A percentile compares a stretch with the other conserved stretches of the same genome.
phyloP scores from a whole-genome alignment of 2,797 vertebrate species.

The Argya squamiceps region DNA sequence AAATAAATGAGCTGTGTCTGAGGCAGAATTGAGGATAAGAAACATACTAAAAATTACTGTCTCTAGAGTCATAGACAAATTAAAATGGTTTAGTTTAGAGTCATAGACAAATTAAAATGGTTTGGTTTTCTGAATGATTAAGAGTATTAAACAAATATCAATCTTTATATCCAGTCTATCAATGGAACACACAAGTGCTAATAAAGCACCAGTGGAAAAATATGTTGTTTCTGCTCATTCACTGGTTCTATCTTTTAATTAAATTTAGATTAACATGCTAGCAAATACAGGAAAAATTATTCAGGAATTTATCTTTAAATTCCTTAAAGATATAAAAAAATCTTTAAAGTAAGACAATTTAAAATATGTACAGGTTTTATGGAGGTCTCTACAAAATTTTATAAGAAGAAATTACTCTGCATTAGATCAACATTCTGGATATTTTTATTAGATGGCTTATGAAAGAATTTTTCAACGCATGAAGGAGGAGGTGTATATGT shows the following conservation, averaged over 20 bases:
- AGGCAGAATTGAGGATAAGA: neutral
- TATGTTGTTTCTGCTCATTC: constrained; percentile 27
- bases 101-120: neutral
- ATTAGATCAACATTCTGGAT: constrained; percentile 3
- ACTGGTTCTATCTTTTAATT: constrained; percentile 45
- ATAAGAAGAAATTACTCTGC: constrained; percentile 18
- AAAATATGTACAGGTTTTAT: constrained; percentile 22
- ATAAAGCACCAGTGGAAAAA: constrained; percentile 14
- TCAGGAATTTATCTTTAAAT: neutral
- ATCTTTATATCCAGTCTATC: neutral
- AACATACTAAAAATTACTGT: neutral
- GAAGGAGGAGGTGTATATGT: neutral
- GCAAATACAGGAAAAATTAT: neutral
- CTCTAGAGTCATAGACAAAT: neutral
- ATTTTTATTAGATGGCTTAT: neutral
- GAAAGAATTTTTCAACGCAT: constrained; percentile 11
- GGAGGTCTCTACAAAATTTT: constrained; percentile 9
- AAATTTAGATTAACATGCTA: constrained; percentile 51
- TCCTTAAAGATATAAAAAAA: too few relatives aligned
- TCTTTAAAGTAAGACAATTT: constrained; percentile 11
- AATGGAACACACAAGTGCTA: neutral
- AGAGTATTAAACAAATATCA: constrained; percentile 3
- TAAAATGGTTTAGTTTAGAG: neutral
- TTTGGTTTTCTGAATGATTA: neutral
- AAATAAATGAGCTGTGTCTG: constrained; percentile 4